These are phyloP conservation scores for Drosophila heteroneura DNA, from an alignment of 2,888 invertebrate species.

Conservation along the genomic window DNA sequence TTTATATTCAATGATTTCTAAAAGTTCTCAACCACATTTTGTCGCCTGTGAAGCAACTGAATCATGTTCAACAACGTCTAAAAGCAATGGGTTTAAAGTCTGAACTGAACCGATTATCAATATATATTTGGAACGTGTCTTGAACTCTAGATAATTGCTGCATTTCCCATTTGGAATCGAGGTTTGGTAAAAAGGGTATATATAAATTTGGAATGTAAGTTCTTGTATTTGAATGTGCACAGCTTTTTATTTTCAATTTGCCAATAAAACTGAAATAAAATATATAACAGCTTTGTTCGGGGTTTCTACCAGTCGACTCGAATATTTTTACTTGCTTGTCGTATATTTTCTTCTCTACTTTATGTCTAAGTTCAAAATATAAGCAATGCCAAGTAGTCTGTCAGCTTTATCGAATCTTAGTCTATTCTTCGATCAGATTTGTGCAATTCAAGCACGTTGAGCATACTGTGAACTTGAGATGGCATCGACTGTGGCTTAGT, in stretches of 20 bases:
- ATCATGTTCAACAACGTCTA: background rate
- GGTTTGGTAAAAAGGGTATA: background rate
- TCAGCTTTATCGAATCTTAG: background rate
- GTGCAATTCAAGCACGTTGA: background rate
- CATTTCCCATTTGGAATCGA: background rate
- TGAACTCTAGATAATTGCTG: background rate
- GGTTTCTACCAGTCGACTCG: background rate
- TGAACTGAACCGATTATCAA: background rate
- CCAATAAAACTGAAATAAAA: background rate
- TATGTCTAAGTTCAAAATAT: background rate
- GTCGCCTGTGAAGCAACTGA: background rate
- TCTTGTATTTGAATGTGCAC: background rate
- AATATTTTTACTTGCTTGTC: background rate
- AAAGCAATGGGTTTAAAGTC: background rate
- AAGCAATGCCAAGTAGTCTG: background rate
- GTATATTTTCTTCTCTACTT: background rate
- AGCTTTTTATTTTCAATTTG: background rate
- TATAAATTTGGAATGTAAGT: background rate
- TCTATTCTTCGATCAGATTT: background rate
- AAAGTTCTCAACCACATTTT: constrained; percentile 3
- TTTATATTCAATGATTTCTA: constrained; percentile 48
- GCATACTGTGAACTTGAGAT: background rate
- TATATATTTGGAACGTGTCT: background rate
- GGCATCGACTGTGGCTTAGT: background rate
- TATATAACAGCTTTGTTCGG: background rate